Conservation (phyloP, 2,888 invertebrate species). For the Daptonema setosum region DNA sequence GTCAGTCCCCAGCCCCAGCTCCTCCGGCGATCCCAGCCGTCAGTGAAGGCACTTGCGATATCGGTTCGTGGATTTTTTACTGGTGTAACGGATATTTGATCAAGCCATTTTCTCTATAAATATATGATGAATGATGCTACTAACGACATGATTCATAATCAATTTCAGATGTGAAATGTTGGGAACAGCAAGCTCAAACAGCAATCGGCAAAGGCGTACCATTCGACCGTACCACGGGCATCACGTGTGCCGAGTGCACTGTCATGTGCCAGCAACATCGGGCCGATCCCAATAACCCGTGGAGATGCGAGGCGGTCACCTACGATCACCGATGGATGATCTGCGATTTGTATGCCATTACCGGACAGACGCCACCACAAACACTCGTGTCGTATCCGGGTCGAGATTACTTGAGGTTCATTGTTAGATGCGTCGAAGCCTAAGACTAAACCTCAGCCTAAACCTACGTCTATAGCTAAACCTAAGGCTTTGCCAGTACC, state of each 20-base stretch:
- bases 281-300: background rate
- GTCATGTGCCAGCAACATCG: conserved; percentile 8
- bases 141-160: background rate
- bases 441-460: too few species aligned
- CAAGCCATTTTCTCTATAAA: too few species aligned
- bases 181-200: background rate
- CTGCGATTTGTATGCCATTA: conserved; percentile 16
- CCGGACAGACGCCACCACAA: conserved; percentile 11
- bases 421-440: too few species aligned
- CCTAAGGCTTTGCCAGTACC: too few species aligned
- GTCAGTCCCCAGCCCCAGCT: background rate
- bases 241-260: conserved; percentile 13
- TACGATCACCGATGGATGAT: conserved; percentile 14
- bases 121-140: too few species aligned
- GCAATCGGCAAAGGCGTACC: background rate
- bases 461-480: too few species aligned
- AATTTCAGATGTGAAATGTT: background rate
- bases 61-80: background rate
- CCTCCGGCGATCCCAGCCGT: background rate
- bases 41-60: background rate
- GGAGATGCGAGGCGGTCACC: background rate
- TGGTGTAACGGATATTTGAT: background rate
- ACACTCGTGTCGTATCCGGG: conserved; percentile 11
- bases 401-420: conserved; percentile 15
- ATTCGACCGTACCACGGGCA: conserved; percentile 12